These are phyloP conservation scores for Cryptotermes secundus DNA, from an alignment of 1,140 invertebrate genomes.

Conservation along the genomic window DNA sequence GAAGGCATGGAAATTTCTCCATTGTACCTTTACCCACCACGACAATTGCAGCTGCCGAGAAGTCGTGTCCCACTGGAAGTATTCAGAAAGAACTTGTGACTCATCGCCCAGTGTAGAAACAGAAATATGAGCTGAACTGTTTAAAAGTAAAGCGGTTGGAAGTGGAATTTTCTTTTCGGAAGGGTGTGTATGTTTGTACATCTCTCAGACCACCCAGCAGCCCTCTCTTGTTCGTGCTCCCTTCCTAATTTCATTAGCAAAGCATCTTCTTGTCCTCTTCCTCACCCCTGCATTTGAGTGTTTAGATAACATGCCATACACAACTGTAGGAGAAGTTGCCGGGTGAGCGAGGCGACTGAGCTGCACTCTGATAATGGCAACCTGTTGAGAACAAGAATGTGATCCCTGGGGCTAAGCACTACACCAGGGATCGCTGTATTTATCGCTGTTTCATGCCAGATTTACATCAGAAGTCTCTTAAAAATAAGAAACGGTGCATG, in stretches of 20 bases:
- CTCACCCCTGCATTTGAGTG: not conserved
- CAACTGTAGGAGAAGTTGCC: not conserved
- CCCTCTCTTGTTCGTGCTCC: not conserved
- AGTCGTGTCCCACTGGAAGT: too few species aligned
- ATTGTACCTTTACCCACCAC: too few species aligned
- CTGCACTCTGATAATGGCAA: not conserved
- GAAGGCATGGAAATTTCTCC: too few species aligned
- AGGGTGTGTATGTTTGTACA: not conserved
- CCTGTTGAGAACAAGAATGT: too few species aligned
- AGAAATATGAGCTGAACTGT: not conserved
- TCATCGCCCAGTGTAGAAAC: not conserved
- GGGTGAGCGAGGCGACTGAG: not conserved
- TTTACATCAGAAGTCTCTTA: too few species aligned
- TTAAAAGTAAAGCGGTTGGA: not conserved
- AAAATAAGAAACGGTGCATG: too few species aligned
- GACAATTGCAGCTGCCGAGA: too few species aligned
- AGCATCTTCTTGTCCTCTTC: not conserved
- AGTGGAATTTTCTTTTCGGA: not conserved
- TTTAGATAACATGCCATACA: not conserved
- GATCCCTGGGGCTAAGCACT: too few species aligned
- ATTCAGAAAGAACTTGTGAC: too few species aligned
- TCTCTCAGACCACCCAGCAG: not conserved
- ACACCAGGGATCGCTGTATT: too few species aligned
- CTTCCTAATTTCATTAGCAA: slow-evolving; percentile 17
- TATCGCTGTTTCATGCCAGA: too few species aligned